These are phyloP conservation scores for Paramisgurnus dabryanus DNA, from an alignment of 2,113 vertebrate genomes.

Conservation along the genomic window DNA sequence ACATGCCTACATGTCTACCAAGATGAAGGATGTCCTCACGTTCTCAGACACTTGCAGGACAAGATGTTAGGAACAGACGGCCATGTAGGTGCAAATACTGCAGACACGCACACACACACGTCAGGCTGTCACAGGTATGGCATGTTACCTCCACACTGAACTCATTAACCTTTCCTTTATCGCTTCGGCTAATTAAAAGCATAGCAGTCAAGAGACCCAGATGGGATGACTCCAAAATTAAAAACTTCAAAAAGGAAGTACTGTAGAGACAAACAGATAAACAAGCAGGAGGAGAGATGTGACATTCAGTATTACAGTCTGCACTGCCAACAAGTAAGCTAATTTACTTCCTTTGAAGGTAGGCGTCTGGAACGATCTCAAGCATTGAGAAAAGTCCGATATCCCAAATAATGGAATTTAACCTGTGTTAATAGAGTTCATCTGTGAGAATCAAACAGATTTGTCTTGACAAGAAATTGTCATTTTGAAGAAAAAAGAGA, in stretches of 20 bases:
- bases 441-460: constrained; percentile 66
- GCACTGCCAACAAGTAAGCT: constrained; percentile 42
- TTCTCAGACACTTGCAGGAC: neutral
- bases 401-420: constrained; percentile 70
- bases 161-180: constrained; percentile 71
- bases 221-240: constrained; percentile 53
- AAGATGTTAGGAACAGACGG: constrained; percentile 5
- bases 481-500: constrained; percentile 58
- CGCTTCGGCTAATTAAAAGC: constrained; percentile 68
- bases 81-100: neutral
- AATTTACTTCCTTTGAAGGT: constrained; percentile 42
- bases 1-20: constrained; percentile 33
- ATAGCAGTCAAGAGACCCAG: constrained; percentile 56
- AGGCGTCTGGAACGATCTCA: constrained; percentile 57
- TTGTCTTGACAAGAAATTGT: constrained; percentile 69
- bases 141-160: constrained; percentile 56
- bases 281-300: constrained; percentile 26
- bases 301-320: constrained; percentile 34
- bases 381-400: constrained; percentile 62
- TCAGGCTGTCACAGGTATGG: constrained; percentile 50
- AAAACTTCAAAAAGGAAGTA: neutral
- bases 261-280: neutral
- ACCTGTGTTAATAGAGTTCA: constrained; percentile 71
- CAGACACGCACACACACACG: neutral
- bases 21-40: neutral